These are phyloP conservation scores for Papilio machaon DNA, from an alignment of 1,140 invertebrate genomes.

Conservation along the genomic window DNA sequence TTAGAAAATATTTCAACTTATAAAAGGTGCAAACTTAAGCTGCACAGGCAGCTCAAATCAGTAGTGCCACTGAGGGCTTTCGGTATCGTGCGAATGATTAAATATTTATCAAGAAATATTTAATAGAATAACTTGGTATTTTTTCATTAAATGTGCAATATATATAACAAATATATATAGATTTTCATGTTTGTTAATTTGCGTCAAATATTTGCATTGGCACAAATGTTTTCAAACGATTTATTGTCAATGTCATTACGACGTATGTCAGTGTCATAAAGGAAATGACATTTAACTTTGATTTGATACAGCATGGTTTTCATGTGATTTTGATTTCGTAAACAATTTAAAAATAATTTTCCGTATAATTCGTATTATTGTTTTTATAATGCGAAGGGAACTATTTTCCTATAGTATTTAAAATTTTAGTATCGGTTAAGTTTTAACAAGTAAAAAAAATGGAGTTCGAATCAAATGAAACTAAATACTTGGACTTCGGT, in stretches of 20 bases:
- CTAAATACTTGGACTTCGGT: slow-evolving; percentile 27
- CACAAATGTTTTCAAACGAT: neutral
- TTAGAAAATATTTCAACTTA: too few relatives aligned
- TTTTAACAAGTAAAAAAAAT: neutral
- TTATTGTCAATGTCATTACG: neutral
- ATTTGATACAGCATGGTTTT: slow-evolving; percentile 1
- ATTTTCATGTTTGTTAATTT: too few relatives aligned
- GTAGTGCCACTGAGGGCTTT: too few relatives aligned
- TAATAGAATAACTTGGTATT: too few relatives aligned
- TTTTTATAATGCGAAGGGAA: neutral
- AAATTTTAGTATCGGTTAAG: neutral
- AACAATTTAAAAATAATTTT: neutral
- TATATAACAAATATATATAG: too few relatives aligned
- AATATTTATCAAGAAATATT: too few relatives aligned
- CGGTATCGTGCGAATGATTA: too few relatives aligned
- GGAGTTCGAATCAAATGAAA: slow-evolving; percentile 34
- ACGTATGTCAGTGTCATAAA: neutral
- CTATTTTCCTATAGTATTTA: neutral
- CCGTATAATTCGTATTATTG: neutral
- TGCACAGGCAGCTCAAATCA: too few relatives aligned
- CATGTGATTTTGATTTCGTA: neutral
- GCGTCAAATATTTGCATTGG: too few relatives aligned
- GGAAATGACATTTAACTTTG: neutral
- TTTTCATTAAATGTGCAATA: too few relatives aligned
- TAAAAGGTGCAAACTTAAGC: too few relatives aligned